Evolutionary conservation across 2,113 vertebrate species (phyloP), one percentile per base, ranked within the genome.

Genomic region (Sinosuthora webbiana): DNA sequence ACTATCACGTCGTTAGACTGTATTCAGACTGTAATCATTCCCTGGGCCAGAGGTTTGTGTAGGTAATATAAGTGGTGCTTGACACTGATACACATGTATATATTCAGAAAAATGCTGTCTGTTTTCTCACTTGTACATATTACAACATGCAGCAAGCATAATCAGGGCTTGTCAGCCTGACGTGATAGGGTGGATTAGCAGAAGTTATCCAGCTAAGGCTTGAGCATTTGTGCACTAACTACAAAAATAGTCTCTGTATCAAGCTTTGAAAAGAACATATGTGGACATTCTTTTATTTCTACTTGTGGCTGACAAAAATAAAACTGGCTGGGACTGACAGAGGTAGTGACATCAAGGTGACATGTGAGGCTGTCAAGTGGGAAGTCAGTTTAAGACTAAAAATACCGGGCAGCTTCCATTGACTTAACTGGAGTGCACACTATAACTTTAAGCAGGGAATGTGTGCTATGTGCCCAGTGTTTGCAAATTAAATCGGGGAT

Each of bases 361-460:
- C 94, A 96, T 60, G 78, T 25, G 28, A 65, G 59, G 76, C 79
- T 97, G 94, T 94, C 95, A 96, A 87, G 75, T 30, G 71, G 37
- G 47, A 96, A 95, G 85, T 92, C 67, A 91, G 39, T 71, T 92
- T 83, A 86, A 97, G 69, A 93, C 84, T 56, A 75, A 76, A 74
- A 78, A 70, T 79, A 13, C 28, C 59, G 47, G 60, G 37, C 92
- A 92, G 86, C 44, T 80, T 76, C 67, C 10, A 42, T 25, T 83
- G 45, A 77, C 39, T 83, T 76, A 41, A 45, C 30, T 73, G 53
- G 33, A 80, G 22, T 59, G 33, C 27, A 33, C 30, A n/a, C 8
- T 50, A 11, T 56, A 79, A 27, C 44, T 95, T 93, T 89, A 92
- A 92, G 35, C 25, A 21, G 17, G 9, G 56, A 75, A 63, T 75